These are phyloP conservation scores for Hippocampus zosterae DNA, from an alignment of 2,113 vertebrate species.

Conservation along the genomic window DNA sequence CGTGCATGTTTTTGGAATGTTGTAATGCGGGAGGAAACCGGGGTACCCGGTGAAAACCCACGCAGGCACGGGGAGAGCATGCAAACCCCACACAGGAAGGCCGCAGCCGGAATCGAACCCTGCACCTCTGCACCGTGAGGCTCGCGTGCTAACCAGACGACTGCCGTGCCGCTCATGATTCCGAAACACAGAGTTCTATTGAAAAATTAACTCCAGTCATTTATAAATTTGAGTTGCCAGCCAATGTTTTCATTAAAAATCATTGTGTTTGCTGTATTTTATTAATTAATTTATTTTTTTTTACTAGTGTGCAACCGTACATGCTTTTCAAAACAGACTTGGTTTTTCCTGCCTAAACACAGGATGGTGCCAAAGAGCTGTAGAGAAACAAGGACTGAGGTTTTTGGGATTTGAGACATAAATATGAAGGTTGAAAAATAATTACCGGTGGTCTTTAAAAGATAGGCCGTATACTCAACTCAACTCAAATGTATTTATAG, in stretches of 20 bases:
- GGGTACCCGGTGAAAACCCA: no score
- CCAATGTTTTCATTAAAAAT: neutral
- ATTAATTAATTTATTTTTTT: neutral
- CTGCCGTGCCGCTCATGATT: no score
- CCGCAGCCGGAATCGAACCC: no score
- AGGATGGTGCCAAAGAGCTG: constrained; percentile 69
- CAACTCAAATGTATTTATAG: no score
- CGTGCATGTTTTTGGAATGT: no score
- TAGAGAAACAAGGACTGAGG: constrained; percentile 6
- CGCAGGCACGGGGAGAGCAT: no score
- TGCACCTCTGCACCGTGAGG: no score
- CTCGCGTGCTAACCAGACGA: no score
- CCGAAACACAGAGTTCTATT: neutral
- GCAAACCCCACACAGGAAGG: no score
- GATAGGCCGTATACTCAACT: neutral
- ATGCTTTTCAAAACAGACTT: constrained; percentile 4
- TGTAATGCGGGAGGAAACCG: no score
- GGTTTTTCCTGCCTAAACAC: constrained; percentile 48
- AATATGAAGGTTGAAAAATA: neutral
- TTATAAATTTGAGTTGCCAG: neutral
- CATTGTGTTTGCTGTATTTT: neutral
- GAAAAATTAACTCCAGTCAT: neutral
- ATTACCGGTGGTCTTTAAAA: neutral
- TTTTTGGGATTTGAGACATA: constrained; percentile 9
- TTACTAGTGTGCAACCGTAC: neutral